phyloP scores from a whole-genome alignment of 2,113 vertebrate species.

The Eurypyga helias region DNA sequence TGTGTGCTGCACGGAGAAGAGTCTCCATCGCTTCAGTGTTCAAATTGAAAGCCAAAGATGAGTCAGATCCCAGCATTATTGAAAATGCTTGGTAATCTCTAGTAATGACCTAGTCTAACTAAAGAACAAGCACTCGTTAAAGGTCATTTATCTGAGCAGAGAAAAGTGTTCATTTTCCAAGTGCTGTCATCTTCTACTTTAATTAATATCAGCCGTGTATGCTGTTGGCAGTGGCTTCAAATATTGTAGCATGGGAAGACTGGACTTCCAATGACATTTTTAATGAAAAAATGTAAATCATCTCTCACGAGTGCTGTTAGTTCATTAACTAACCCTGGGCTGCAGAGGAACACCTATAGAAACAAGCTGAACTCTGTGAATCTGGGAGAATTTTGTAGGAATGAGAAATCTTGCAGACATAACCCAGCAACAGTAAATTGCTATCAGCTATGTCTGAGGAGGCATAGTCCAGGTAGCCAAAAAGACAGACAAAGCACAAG shows the following conservation, averaged over 20 bases:
- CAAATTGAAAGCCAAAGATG: neutral
- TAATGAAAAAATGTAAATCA: constrained; percentile 73
- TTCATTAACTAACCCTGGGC: constrained; percentile 30
- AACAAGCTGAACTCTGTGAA: neutral
- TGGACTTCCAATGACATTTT: constrained; percentile 80
- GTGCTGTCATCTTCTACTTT: constrained; percentile 78
- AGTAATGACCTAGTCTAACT: constrained; percentile 75
- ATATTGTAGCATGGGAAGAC: constrained; percentile 36
- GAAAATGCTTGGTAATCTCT: constrained; percentile 67
- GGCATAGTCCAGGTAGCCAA: neutral
- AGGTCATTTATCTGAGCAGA: constrained; percentile 76
- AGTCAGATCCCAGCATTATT: constrained; percentile 33
- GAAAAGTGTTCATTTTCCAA: constrained; percentile 61
- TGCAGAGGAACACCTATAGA: neutral
- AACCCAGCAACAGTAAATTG: neutral
- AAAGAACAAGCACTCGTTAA: constrained; percentile 72
- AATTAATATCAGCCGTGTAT: constrained; percentile 78
- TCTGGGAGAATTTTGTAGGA: neutral
- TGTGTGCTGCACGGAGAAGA: neutral
- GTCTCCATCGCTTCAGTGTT: neutral
- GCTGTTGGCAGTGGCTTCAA: constrained; percentile 70
- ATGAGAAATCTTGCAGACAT: neutral
- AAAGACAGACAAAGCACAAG: neutral
- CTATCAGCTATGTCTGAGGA: neutral
- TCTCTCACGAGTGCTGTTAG: constrained; percentile 20